Conservation (phyloP, 2,113 vertebrate species). For the Ardeotis arabs region DNA sequence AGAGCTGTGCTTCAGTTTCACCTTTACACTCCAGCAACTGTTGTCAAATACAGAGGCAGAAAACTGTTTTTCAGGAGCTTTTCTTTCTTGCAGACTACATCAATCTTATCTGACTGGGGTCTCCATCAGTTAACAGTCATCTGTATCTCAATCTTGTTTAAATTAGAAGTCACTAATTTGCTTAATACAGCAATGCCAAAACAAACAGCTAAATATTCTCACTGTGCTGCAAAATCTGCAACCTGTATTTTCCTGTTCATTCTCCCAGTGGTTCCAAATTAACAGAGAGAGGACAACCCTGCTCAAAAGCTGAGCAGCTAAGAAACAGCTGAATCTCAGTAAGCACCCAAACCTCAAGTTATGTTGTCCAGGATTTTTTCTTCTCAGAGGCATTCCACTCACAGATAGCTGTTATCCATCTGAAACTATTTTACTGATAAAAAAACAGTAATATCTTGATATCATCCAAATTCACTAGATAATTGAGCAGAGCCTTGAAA, state of each 20-base stretch:
- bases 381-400: background rate
- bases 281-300: background rate
- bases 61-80: background rate
- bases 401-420: background rate
- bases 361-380: background rate
- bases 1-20: background rate
- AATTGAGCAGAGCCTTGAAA: background rate
- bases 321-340: background rate
- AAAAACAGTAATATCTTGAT: background rate
- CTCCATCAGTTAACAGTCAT: background rate
- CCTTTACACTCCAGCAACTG: background rate
- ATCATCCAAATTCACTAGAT: background rate
- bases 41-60: background rate
- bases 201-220: background rate
- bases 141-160: background rate
- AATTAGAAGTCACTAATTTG: background rate
- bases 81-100: background rate
- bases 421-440: background rate
- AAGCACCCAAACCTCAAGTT: background rate
- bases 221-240: background rate
- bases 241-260: background rate
- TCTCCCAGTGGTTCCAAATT: background rate
- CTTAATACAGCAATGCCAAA: background rate
- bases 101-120: background rate
- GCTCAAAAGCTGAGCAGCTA: background rate